Percentiles rank a stretch among this genome's conserved stretches.
phyloP scores from a whole-genome alignment of 2,888 invertebrate species.

The Azorinus chamasolen region DNA sequence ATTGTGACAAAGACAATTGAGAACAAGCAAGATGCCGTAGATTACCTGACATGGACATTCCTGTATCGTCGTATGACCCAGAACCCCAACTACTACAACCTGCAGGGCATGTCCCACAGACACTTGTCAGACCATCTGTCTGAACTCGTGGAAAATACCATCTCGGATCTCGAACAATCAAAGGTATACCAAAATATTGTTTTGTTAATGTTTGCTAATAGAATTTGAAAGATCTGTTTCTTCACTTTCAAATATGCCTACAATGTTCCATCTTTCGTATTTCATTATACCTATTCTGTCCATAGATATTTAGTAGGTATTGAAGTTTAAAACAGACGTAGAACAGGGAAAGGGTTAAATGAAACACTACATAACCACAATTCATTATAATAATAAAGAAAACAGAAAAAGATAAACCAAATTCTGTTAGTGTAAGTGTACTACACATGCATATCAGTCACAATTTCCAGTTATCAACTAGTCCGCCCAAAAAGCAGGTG shows the following conservation, averaged over 20 bases:
- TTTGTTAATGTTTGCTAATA: background rate
- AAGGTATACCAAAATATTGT: slow-evolving; percentile 87
- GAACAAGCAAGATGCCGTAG: slow-evolving; percentile 99
- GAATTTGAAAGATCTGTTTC: too few relatives aligned
- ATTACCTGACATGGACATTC: slow-evolving; percentile 99
- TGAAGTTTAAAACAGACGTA: too few relatives aligned
- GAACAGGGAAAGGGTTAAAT: too few relatives aligned
- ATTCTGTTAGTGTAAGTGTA: background rate
- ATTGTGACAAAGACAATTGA: slow-evolving; percentile 99
- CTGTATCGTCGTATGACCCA: slow-evolving; percentile 98
- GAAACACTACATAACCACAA: background rate
- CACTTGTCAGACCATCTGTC: slow-evolving; percentile 99
- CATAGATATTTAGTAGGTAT: too few relatives aligned
- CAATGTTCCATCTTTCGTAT: too few relatives aligned
- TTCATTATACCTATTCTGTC: too few relatives aligned
- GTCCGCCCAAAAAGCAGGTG: too few relatives aligned
- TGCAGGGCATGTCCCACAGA: slow-evolving; percentile 96
- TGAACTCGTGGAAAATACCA: slow-evolving; percentile 98
- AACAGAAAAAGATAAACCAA: too few relatives aligned
- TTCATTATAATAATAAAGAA: too few relatives aligned
- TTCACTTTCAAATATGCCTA: too few relatives aligned
- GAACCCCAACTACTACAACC: slow-evolving; percentile 99
- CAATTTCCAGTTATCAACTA: too few relatives aligned
- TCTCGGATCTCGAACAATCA: slow-evolving; percentile 97
- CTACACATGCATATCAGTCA: too few relatives aligned